Evolutionary conservation across 2,797 vertebrate genomes (phyloP).

Genomic region (Melanotaenia nigrans): DNA sequence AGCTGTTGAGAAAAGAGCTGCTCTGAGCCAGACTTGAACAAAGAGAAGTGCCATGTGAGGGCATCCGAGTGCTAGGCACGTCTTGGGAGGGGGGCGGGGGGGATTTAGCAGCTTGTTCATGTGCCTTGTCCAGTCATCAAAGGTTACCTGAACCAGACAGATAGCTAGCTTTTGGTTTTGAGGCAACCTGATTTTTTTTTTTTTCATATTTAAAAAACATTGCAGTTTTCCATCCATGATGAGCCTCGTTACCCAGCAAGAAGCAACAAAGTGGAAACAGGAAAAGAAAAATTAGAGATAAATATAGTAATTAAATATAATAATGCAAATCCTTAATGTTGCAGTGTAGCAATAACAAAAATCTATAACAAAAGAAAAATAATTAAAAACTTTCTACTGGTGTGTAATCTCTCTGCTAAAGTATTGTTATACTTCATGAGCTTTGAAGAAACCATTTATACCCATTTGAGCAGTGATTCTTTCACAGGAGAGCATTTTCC

Average conservation of each 20-base stretch:
- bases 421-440: not conserved
- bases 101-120: not conserved
- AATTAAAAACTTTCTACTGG: not conserved
- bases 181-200: not conserved
- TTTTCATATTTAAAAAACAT: conserved; percentile 6
- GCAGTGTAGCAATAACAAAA: not conserved
- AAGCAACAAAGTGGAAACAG: conserved; percentile 6
- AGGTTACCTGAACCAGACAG: conserved; percentile 3
- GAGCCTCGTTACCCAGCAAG: not conserved
- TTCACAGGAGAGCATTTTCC: not conserved
- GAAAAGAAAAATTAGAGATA: conserved; percentile 17
- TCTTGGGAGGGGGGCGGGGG: not conserved
- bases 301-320: not conserved
- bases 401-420: not conserved
- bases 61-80: conserved; percentile 10
- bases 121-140: conserved; percentile 3
- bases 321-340: not conserved
- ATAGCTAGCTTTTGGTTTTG: not conserved
- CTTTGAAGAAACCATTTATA: not conserved
- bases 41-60: not conserved
- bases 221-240: conserved; percentile 15
- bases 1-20: conserved; percentile 17
- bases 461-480: not conserved
- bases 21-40: conserved; percentile 10
- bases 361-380: not conserved